Conservation (phyloP, 2,797 vertebrate species). For the Microctenopoma lineatum region DNA sequence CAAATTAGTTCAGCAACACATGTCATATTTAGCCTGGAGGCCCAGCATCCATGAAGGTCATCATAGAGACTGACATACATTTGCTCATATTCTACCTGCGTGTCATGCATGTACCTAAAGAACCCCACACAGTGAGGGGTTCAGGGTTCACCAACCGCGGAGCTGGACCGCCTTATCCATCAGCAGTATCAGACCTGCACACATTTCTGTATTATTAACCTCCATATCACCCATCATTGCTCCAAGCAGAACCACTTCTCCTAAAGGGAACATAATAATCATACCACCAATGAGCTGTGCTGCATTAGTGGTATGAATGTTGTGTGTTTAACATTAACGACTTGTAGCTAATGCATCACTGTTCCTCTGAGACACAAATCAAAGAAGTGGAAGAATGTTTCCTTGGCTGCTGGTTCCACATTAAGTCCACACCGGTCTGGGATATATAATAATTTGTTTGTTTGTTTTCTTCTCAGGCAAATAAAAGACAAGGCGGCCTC, state of each 20-base stretch:
- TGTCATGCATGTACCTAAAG: too few species aligned
- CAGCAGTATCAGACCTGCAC: neutral
- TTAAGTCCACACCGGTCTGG: neutral
- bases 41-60: too few species aligned
- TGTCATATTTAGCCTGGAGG: too few species aligned
- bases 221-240: slow-evolving; percentile 6
- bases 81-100: too few species aligned
- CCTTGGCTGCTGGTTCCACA: neutral
- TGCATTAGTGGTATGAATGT: neutral
- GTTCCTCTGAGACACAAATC: neutral
- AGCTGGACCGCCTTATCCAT: neutral
- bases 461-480: too few species aligned
- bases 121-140: too few species aligned
- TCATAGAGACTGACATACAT: too few species aligned
- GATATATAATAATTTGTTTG: too few species aligned
- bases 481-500: too few species aligned
- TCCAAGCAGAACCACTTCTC: neutral
- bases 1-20: too few species aligned
- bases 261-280: neutral
- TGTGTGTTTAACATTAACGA: neutral
- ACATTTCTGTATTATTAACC: too few species aligned
- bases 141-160: too few species aligned
- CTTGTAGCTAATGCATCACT: neutral
- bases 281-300: neutral
- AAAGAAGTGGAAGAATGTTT: neutral